Percentiles rank a stretch among this genome's conserved stretches.
Evolutionary conservation across 1,140 invertebrate genomes (phyloP).

Genomic region (Teleopsis dalmanni): DNA sequence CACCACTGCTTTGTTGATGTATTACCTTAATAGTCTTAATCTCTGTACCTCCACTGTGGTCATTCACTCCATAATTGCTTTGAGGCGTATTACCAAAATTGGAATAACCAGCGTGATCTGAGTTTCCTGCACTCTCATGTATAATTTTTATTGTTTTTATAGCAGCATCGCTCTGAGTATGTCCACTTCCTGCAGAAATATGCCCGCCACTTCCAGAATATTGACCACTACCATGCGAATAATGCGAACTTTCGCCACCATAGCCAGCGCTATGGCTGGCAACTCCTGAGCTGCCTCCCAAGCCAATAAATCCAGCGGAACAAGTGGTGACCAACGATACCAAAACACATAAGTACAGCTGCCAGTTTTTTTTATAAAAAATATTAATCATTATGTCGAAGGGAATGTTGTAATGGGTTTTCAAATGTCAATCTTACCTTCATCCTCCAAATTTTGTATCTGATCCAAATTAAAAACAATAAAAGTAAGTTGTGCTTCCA

Average conservation of each 20-base stretch:
- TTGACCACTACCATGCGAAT: constrained; percentile 23
- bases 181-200: constrained; percentile 16
- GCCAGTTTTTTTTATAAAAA: no score
- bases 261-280: constrained; percentile 15
- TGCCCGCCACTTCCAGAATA: constrained; percentile 13
- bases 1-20: constrained; percentile 18
- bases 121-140: constrained; percentile 12
- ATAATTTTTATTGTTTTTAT: constrained; percentile 11
- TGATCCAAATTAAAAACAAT: no score
- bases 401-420: no score
- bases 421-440: no score
- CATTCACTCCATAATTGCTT: constrained; percentile 7
- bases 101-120: constrained; percentile 10
- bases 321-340: constrained; percentile 29
- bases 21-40: constrained; percentile 30
- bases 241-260: constrained; percentile 11
- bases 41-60: constrained; percentile 19
- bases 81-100: constrained; percentile 4
- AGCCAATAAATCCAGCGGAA: constrained; percentile 32
- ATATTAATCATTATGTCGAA: no score
- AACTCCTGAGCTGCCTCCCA: constrained; percentile 15
- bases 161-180: constrained; percentile 11
- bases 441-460: no score
- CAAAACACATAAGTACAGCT: constrained; percentile 39
- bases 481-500: no score